Base-by-base conservation (phyloP, 2,888 invertebrate species). In the Acanthosoma haemorrhoidale region DNA sequence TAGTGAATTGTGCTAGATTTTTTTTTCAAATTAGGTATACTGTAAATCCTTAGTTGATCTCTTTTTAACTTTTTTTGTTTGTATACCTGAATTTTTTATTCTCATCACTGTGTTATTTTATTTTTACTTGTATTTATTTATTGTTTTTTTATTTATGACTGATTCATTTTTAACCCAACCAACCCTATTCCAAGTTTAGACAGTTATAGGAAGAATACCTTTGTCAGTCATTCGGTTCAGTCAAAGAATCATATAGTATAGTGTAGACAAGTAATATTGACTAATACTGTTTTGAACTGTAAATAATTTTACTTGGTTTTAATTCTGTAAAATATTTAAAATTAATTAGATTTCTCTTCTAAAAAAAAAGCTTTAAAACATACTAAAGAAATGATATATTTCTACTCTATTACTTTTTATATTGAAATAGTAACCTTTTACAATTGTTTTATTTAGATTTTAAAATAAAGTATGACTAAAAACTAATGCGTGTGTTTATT, bases 321-420 rank as follows among this genome's bases (percentile, higher is more conserved):
- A 21, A 18, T 2, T 60, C 16, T 60, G 34, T 8, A 25, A 34
- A 16, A 60, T 34, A 36, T 36, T 60, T 34, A 32, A 1, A 60
- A 34, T 15, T 25, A 34, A 18, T 36, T 9, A 11, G 9, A 11
- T 36, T n/a, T 31, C 60, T 60, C 36, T 60, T 60, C 36, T 29
- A 34, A 18, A 60, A 60, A 25, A 60, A 34, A 60, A 29, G 18
- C 32, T 60, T 60, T 18, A 60, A 36, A 60, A 31, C n/a, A 60
- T 31, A 31, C 32, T 32, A 60, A 60, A 32, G 11, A 60, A 60
- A 32, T 18, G 16, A 34, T 36, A 60, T 18, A 60, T 60, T 36
- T 60, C 36, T 60, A 18, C 32, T 60, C 32, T 31, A 32, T 32
- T 60, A 60, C 60, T 60, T 60, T 36, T 60, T 32, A n/a, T 32